Base-by-base conservation (phyloP, 1,140 invertebrate species). In the Drosophila erecta region DNA sequence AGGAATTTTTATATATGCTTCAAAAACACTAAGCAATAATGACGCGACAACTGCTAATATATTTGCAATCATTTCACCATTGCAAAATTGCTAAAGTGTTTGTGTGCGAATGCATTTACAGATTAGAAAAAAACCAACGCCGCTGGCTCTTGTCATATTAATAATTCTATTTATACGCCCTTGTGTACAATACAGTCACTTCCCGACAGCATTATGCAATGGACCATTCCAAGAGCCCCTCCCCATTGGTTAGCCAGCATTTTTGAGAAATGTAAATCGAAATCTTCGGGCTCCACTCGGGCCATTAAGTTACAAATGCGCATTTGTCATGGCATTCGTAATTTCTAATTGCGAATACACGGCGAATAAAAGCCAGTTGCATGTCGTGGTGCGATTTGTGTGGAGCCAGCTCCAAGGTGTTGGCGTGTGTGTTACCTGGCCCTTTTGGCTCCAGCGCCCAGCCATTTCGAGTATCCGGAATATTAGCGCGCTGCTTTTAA, bases 321-420 rank as follows among this genome's bases (percentile, higher is more conserved):
- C 72, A 55, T 60, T 76, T 76, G 73, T 76, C 74, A 76, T 76
- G 74, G 53, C 37, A 76, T 76, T 76, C 33, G 62, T 69, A 76
- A 76, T 76, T 76, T 67, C 41, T 67, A 76, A 76, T 76, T 76
- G 46, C 17, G 41, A 12, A 41, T 72, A 57, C 30, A 58, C 35
- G 27, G 46, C n/a, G 49, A 44, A 58, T 24, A 44, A 54, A 47
- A 58, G 53, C 49, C 35, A 59, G 54, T 86, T 86, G 81, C 81
- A 87, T 86, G 81, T 79, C 41, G 46, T 17, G 24, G 22, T 41
- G 50, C 71, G 55, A 71, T 86, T 83, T 83, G 65, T 74, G 70
- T 17, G n/a, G n/a, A 59, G 47, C 27, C 53, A 17, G 50, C 61
- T 70, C 58, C 27, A 49, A 76, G 66, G 67, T 41, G 71, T 71